Conservation (phyloP, 2,113 vertebrate genomes). For the Acanthisitta chloris region DNA sequence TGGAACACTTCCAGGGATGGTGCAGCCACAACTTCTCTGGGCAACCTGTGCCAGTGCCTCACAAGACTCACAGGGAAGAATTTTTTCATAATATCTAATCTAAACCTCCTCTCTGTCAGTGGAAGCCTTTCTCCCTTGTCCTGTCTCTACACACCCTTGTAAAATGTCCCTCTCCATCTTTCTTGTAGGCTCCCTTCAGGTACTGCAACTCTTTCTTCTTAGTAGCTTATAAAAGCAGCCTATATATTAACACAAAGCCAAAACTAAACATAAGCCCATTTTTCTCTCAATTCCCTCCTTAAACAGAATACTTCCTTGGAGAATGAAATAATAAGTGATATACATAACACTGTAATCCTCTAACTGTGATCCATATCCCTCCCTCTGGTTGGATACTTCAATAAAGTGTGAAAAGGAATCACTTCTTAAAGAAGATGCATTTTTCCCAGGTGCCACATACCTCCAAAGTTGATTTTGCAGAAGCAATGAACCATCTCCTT, state of each 20-base stretch:
- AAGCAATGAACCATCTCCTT: background rate
- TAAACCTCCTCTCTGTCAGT: no score
- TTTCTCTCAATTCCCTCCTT: background rate
- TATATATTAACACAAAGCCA: background rate
- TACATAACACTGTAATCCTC: background rate
- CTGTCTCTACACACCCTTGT: no score
- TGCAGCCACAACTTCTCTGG: no score
- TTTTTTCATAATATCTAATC: no score
- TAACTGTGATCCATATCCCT: background rate
- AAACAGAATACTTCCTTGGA: background rate
- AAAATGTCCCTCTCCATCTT: no score
- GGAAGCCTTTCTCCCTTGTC: no score
- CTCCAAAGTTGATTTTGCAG: background rate
- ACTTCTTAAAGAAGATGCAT: background rate
- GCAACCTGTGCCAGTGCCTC: no score
- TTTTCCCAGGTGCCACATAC: background rate
- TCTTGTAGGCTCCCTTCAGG: no score
- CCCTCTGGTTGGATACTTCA: background rate
- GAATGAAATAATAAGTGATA: conserved; percentile 9
- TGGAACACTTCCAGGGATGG: no score
- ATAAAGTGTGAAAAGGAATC: background rate
- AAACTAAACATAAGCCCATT: background rate
- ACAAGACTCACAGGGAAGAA: no score
- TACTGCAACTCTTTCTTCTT: background rate
- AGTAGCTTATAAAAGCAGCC: background rate